Conservation (phyloP, 2,888 invertebrate species). For the Tachina lurida region DNA sequence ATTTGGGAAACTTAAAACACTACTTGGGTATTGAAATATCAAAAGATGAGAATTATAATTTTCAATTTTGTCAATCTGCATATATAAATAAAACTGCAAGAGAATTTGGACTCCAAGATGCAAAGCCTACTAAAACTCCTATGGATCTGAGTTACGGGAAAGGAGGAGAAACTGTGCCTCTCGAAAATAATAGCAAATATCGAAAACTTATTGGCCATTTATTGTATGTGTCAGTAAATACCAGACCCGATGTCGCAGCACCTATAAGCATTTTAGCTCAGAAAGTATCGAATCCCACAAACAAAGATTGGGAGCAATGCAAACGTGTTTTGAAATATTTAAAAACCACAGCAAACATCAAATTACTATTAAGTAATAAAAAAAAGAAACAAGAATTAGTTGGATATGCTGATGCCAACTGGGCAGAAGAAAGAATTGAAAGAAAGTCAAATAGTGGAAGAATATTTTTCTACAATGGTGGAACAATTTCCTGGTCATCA, state of each 20-base stretch:
- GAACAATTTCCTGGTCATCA: constrained; percentile 32
- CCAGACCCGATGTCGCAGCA: constrained; percentile 63
- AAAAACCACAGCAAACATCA: neutral
- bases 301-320: constrained; percentile 73
- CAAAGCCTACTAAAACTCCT: constrained; percentile 57
- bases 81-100: constrained; percentile 60
- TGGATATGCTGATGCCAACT: too few relatives aligned
- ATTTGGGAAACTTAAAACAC: constrained; percentile 55
- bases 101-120: constrained; percentile 66
- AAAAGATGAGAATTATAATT: constrained; percentile 58
- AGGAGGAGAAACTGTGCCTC: constrained; percentile 36
- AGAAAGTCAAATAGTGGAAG: constrained; percentile 46
- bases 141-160: constrained; percentile 63
- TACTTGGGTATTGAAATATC: constrained; percentile 65
- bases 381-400: neutral
- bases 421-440: constrained; percentile 14
- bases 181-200: too few relatives aligned
- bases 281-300: constrained; percentile 72
- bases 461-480: constrained; percentile 42
- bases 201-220: too few relatives aligned
- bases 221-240: too few relatives aligned
- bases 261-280: constrained; percentile 72
- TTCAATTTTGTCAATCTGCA: constrained; percentile 49
- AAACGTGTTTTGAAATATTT: constrained; percentile 33
- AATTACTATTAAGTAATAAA: neutral